Base-by-base conservation (phyloP, 2,113 vertebrate species). In the Tychaedon coryphoeus region DNA sequence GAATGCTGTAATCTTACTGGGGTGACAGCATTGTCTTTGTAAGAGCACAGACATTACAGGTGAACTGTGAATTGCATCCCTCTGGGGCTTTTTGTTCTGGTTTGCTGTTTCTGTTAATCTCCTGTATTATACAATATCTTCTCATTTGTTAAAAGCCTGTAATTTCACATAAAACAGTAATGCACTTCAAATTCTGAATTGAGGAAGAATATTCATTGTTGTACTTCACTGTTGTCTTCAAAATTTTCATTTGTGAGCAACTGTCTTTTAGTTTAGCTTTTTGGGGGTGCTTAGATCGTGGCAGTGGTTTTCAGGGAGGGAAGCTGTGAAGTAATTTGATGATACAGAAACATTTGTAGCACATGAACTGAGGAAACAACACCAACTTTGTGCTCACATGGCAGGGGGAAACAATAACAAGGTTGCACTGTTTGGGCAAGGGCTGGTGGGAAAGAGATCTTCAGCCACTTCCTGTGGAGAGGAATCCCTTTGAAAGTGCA, bases 381-480 rank as follows among this genome's bases (percentile, higher is more conserved):
- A 7, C 38, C 23, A 36, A 2, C n/a, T 77, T 73, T 77, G 11
- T 77, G 34, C 47, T 58, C 14, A 0, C 1, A 0, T 38, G 22
- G 64, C 65, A 33, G 36, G 33, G 66, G 48, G 40, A 81, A 64
- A 9, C 12, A 26, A 4, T 43, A 9, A 24, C 17, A 20, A 19
- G 13, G 23, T 69, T 5, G 1, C 43, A 6, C 0, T 1, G 17
- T 78, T 82, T 47, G 53, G 51, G 25, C 13, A 50, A 23, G 64
- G 36, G 64, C 8, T 4, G 18, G 28, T 54, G 29, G 34, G 61
- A 66, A 60, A 23, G 23, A 47, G 14, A 74, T 20, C 56, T 58
- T 14, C 13, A 48, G 53, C 36, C 3, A 1, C 50, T 53, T 34
- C 24, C 12, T 0, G 0, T 50, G 42, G 45, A 76, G 15, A 22